Conservation (phyloP, 2,888 invertebrate species). For the Euplagia quadripunctaria region DNA sequence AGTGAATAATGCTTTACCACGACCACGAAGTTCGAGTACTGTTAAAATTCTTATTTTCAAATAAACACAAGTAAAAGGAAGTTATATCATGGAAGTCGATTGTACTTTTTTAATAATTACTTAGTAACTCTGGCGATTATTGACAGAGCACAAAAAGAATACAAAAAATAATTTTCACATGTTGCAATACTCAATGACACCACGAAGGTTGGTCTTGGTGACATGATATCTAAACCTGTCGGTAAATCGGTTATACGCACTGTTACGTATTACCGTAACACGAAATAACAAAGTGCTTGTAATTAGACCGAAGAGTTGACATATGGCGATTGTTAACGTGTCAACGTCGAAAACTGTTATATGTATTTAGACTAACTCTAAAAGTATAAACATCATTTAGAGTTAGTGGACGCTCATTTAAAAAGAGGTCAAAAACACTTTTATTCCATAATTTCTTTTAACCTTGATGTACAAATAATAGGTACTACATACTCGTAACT, state of each 20-base stretch:
- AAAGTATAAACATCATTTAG: background rate
- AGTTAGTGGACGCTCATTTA: background rate
- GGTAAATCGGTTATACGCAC: background rate
- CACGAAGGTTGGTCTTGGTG: background rate
- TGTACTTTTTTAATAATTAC: too few species aligned
- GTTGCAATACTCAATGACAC: too few species aligned
- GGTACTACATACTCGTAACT: background rate
- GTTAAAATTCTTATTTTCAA: too few species aligned
- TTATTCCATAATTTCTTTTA: background rate
- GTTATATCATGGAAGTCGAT: too few species aligned
- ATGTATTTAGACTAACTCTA: background rate
- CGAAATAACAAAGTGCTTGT: background rate
- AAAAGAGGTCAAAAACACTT: background rate
- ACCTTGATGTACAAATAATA: background rate
- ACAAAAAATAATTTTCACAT: background rate
- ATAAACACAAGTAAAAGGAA: too few species aligned
- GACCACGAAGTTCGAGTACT: too few species aligned
- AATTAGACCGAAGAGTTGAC: background rate
- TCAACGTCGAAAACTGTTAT: background rate
- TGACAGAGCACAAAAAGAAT: background rate
- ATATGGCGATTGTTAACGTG: background rate
- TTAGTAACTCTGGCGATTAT: background rate
- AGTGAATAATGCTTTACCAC: too few species aligned
- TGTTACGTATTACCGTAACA: background rate
- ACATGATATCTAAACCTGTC: background rate